phyloP scores from a whole-genome alignment of 2,113 vertebrate genomes.

The Rhadina sibilatrix region DNA sequence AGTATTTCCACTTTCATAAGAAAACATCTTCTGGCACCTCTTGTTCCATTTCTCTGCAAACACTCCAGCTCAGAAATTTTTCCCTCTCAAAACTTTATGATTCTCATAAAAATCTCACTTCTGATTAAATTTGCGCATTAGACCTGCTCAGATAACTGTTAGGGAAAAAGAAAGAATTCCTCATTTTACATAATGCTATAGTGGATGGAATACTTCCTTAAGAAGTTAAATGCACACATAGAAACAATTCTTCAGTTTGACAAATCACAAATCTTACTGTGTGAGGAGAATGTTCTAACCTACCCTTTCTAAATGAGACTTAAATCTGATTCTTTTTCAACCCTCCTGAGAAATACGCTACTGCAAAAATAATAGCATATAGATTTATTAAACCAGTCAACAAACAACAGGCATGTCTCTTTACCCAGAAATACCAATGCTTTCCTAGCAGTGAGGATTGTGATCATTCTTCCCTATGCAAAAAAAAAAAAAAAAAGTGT shows the following conservation, averaged over 20 bases:
- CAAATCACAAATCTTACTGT: not conserved
- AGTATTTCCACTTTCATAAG: not conserved
- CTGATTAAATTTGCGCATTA: not conserved
- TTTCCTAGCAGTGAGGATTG: not conserved
- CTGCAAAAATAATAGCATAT: not conserved
- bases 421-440: not conserved
- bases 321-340: not conserved
- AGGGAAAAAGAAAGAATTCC: not conserved
- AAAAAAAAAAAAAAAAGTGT: not conserved
- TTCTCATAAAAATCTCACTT: not conserved
- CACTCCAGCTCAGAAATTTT: not conserved
- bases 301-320: not conserved
- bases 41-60: not conserved
- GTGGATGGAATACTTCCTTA: not conserved
- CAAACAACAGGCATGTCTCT: not conserved
- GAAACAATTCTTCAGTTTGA: not conserved
- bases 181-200: not conserved
- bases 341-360: not conserved
- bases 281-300: not conserved
- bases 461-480: not conserved
- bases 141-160: not conserved
- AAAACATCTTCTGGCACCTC: rapidly evolving
- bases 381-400: not conserved
- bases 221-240: not conserved
- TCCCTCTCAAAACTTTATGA: not conserved